A percentile compares a stretch with the other conserved stretches of the same genome.
phyloP scores from a whole-genome alignment of 2,113 vertebrate genomes.

The Eleginops maclovinus region DNA sequence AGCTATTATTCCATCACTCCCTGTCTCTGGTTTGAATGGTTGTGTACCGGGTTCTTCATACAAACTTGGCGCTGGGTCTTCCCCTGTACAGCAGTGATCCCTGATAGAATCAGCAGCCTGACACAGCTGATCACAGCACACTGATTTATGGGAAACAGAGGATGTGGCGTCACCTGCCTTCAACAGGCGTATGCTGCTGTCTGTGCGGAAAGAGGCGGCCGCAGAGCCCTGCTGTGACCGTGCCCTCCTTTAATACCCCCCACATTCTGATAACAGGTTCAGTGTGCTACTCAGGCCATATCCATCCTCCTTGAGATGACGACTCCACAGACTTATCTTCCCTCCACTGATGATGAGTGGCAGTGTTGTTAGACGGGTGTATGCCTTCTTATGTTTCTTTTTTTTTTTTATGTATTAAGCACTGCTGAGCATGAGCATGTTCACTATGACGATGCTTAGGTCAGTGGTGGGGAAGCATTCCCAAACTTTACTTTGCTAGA shows the following conservation, averaged over 20 bases:
- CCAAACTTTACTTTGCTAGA: background rate
- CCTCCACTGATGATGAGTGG: too few relatives aligned
- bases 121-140: constrained; percentile 17
- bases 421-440: too few relatives aligned
- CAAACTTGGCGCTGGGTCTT: constrained; percentile 36
- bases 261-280: constrained; percentile 19
- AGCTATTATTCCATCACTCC: constrained; percentile 42
- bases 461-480: background rate
- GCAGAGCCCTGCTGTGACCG: background rate
- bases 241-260: constrained; percentile 8
- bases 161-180: constrained; percentile 48
- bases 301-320: too few relatives aligned
- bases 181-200: constrained; percentile 52
- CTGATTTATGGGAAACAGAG: constrained; percentile 64
- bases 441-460: background rate
- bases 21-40: constrained; percentile 13
- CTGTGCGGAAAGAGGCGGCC: constrained; percentile 39
- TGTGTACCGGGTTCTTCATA: constrained; percentile 48
- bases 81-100: constrained; percentile 10
- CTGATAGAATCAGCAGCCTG: constrained; percentile 62
- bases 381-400: background rate
- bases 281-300: background rate
- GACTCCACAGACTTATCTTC: too few relatives aligned
- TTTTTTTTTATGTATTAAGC: too few relatives aligned
- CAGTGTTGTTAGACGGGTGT: background rate